Evolutionary conservation across 2,797 vertebrate genomes (phyloP), one percentile per base, ranked within the genome.

Genomic region (Tiaroga cobitis): DNA sequence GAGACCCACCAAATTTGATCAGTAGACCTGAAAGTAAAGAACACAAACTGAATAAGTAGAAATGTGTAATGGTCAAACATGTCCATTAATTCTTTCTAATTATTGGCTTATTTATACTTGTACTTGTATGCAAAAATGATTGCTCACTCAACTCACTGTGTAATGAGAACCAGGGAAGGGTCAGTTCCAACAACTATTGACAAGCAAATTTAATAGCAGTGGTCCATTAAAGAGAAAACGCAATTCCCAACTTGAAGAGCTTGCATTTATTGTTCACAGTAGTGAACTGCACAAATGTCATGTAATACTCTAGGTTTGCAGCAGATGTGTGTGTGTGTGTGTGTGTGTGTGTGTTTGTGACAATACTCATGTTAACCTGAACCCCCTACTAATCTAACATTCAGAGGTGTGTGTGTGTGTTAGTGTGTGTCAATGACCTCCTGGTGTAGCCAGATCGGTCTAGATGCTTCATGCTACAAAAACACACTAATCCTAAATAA

Each of bases 401-500:
- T 67, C 39, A 67, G 59, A 67, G 18, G 72, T 16, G 39, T 73
- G 69, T 49, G 70, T 46, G 39, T 70, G 39, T 70, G 13, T 75
- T 74, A 37, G 29, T 8, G 74, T 16, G 34, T 1, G 39, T 9
- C 90, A 92, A 91, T 92, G 90, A 92, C 89, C 89, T 91, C 51
- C n/a, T 24, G 72, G 19, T 67, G 43, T 59, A 51, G 76, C 89
- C 91, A 94, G 93, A 93, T 93, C 91, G 83, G 95, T 95, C 95
- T 94, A 94, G 93, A 95, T 94, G 86, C 90, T 88, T 88, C 78
- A 82, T 83, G 82, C 86, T 86, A 86, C 83, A 85, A 74, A 89
- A 89, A 91, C 90, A 93, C 90, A 91, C 61, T 92, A 93, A 91
- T 92, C 90, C 85, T 93, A 90, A 95, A 94, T 93, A 93, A 93